A percentile compares a stretch with the other conserved stretches of the same genome.
Evolutionary conservation across 2,113 vertebrate genomes (phyloP).

Genomic region (Nothoprocta perdicaria): DNA sequence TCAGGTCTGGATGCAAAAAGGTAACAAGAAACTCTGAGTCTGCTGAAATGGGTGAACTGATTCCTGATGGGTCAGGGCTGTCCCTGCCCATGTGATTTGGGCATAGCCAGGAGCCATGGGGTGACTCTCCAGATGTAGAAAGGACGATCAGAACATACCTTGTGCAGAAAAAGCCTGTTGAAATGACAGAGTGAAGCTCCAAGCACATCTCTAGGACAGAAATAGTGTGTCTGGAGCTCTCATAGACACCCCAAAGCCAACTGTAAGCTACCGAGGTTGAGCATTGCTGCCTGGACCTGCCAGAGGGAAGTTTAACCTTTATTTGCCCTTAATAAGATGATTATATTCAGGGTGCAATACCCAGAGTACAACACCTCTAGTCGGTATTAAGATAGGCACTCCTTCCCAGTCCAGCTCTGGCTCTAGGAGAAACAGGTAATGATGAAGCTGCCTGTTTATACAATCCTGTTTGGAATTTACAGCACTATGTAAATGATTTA

Average conservation of each 20-base stretch:
- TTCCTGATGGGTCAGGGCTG: background rate
- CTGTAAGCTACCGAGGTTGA: background rate
- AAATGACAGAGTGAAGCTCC: too few relatives aligned
- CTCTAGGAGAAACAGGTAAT: constrained; percentile 22
- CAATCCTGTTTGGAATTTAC: constrained; percentile 42
- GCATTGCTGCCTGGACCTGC: background rate
- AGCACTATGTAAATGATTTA: constrained; percentile 29
- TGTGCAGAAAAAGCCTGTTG: too few relatives aligned
- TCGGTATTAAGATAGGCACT: background rate
- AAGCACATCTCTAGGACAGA: background rate
- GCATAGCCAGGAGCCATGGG: background rate
- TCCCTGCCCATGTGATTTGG: background rate
- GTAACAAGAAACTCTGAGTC: background rate
- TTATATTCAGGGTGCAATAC: background rate
- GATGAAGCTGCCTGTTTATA: constrained; percentile 45
- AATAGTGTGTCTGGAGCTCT: background rate
- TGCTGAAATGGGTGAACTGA: background rate
- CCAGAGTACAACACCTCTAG: background rate
- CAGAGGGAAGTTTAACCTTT: constrained; percentile 23
- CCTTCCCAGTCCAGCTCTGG: background rate
- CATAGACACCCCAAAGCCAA: background rate
- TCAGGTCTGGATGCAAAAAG: background rate
- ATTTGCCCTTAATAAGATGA: constrained; percentile 29
- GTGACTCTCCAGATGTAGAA: background rate
- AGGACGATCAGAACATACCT: background rate